These are phyloP conservation scores for Axis porcinus DNA, from an alignment of 2,113 vertebrate genomes.

Conservation along the genomic window DNA sequence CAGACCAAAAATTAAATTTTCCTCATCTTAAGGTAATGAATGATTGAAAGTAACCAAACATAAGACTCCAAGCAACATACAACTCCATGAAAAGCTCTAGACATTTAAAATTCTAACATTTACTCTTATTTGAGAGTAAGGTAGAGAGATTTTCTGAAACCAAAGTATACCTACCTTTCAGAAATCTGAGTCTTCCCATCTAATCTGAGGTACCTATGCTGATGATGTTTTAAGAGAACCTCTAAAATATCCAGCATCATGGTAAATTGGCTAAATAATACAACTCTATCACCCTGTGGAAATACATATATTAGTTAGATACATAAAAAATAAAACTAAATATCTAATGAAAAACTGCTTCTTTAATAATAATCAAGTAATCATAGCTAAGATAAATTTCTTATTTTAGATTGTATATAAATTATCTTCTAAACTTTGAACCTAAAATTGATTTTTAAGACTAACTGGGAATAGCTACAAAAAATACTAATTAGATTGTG, in stretches of 20 bases:
- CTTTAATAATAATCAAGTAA: conserved; percentile 20
- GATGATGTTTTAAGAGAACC: conserved; percentile 89
- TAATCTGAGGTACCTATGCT: conserved; percentile 90
- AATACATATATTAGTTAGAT: neutral
- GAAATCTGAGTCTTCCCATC: conserved; percentile 95
- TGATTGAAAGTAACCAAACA: neutral
- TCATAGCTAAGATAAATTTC: neutral
- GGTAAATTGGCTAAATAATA: conserved; percentile 97
- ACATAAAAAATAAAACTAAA: neutral
- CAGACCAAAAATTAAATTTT: neutral
- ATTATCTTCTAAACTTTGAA: neutral
- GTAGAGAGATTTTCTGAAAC: neutral
- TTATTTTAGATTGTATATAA: neutral
- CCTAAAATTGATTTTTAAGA: neutral
- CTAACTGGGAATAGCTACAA: neutral
- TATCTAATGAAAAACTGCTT: neutral
- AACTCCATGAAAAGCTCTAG: neutral
- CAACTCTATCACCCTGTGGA: conserved; percentile 92
- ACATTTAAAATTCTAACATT: conserved; percentile 12
- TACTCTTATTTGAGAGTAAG: neutral
- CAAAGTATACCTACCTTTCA: conserved; percentile 83
- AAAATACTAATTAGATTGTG: neutral
- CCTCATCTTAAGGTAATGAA: neutral
- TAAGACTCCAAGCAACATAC: neutral
- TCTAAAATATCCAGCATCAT: conserved; percentile 98